Base-by-base conservation (phyloP, 1,140 invertebrate genomes). In the Trachymyrmex septentrionalis region DNA sequence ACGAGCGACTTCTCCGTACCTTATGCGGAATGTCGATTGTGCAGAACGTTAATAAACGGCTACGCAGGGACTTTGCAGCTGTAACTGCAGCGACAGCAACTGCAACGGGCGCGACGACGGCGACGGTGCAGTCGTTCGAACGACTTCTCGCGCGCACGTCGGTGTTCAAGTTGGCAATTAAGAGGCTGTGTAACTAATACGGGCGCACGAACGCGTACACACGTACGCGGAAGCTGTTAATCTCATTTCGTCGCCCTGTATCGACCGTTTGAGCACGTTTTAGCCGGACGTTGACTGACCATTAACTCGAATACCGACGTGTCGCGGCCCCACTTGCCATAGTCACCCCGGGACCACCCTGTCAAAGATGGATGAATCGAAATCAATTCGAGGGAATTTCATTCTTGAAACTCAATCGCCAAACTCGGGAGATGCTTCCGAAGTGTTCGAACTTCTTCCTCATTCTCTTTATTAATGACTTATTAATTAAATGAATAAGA, bases 91-190 rank as follows among this genome's bases (percentile, higher is more conserved):
- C 34, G 16, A 9, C 61, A n/a, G 55, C 34, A 12, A 34, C 19
- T 48, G 80, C 34, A 34, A 50, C 67, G 50, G 30, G 12, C 30
- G 34, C 66, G 34, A n/a, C 38, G 12, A 53, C 76, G n/a, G 44
- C 48, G 61, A 50, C n/a, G 53, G 53, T 44, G 77, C 66, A 24
- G 50, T 38, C 55, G 55, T n/a, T 48, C 55, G 80, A 73, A 72
- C 38, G 55, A 75, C 69, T 75, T 48, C 4, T 38, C 66, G 78
- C 69, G 69, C 61, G 55, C 77, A 59, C 86, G 75, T 78, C 77
- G 85, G 85, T 87, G 61, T 90, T 87, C 80, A 87, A 90, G 88
- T 48, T 64, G 64, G 75, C 88, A 87, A 90, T 90, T 90, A 90
- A 90, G 88, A 90, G 87, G 76, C 86, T 76, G 86, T 69, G 75